Percentiles rank a stretch among this genome's conserved stretches.
Conservation (phyloP, 2,888 invertebrate genomes). For the Coleophora flavipennella region DNA sequence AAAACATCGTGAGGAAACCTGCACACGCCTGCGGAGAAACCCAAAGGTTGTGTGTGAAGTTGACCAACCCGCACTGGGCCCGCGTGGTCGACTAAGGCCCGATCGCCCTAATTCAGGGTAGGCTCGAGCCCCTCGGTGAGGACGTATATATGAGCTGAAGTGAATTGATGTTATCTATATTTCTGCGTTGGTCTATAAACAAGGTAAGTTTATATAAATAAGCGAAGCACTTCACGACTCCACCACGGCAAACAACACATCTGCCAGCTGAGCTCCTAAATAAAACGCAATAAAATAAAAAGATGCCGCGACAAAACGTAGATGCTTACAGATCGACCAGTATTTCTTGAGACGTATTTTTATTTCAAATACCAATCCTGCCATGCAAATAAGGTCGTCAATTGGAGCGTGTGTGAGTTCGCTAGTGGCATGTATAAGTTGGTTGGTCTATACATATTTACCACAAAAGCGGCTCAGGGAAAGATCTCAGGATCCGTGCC, state of each 20-base stretch:
- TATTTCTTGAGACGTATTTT: slow-evolving; percentile 15
- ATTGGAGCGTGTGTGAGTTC: slow-evolving; percentile 18
- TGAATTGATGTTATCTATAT: no score
- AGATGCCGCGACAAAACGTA: slow-evolving; percentile 65
- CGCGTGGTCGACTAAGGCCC: no score
- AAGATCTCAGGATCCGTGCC: slow-evolving; percentile 67
- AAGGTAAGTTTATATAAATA: neutral
- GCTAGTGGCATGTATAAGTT: slow-evolving; percentile 24
- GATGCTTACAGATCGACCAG: slow-evolving; percentile 53
- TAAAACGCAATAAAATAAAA: slow-evolving; percentile 70
- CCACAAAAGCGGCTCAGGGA: slow-evolving; percentile 71
- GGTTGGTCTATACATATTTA: slow-evolving; percentile 68
- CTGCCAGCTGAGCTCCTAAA: slow-evolving; percentile 65
- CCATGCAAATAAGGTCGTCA: slow-evolving; percentile 24
- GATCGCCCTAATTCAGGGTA: no score
- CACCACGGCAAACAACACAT: slow-evolving; percentile 54
- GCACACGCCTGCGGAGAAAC: no score
- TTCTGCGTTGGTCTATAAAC: no score
- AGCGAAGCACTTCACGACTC: slow-evolving; percentile 15
- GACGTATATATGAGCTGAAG: no score
- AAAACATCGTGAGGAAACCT: no score
- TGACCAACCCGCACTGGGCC: no score
- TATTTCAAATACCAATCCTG: slow-evolving; percentile 1
- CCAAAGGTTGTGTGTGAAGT: no score
- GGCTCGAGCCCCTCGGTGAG: no score